A percentile compares a stretch with the other conserved stretches of the same genome.
phyloP scores from a whole-genome alignment of 2,797 vertebrate species.

The Coilia nasus region DNA sequence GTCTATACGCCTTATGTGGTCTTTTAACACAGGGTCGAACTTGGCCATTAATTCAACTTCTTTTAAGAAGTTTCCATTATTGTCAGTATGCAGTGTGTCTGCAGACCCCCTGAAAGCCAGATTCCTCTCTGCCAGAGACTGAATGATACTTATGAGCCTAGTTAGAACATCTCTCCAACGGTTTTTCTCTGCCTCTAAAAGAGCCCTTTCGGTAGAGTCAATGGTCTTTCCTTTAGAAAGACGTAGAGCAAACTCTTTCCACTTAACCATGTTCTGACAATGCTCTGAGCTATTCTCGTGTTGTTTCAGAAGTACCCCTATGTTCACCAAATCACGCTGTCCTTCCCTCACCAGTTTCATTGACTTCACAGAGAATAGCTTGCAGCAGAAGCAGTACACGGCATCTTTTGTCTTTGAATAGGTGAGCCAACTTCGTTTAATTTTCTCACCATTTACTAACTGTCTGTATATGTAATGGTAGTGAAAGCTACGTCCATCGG shows the following conservation, averaged over 20 bases:
- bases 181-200: constrained; percentile 30
- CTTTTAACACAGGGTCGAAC: constrained; percentile 35
- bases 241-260: constrained; percentile 24
- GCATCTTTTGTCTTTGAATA: constrained; percentile 29
- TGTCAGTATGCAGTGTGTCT: constrained; percentile 29
- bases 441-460: constrained; percentile 41
- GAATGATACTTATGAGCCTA: constrained; percentile 28
- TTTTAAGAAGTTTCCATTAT: constrained; percentile 50
- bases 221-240: constrained; percentile 37
- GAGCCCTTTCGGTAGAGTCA: constrained; percentile 3
- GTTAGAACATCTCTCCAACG: constrained; percentile 43
- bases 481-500: constrained; percentile 36
- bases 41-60: constrained; percentile 45
- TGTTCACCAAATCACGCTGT: constrained; percentile 27
- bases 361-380: constrained; percentile 19
- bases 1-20: constrained; percentile 26
- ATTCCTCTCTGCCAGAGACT: constrained; percentile 50
- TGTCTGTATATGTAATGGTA: constrained; percentile 37
- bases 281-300: background rate
- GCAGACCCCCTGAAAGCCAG: constrained; percentile 37
- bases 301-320: background rate
- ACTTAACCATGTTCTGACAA: constrained; percentile 23
- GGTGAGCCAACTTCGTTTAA: constrained; percentile 31
- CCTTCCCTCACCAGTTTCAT: constrained; percentile 18
- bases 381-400: constrained; percentile 32